Conservation (phyloP, 92 coral and sea anemone genomes). For the Phenganax stokvisi region DNA sequence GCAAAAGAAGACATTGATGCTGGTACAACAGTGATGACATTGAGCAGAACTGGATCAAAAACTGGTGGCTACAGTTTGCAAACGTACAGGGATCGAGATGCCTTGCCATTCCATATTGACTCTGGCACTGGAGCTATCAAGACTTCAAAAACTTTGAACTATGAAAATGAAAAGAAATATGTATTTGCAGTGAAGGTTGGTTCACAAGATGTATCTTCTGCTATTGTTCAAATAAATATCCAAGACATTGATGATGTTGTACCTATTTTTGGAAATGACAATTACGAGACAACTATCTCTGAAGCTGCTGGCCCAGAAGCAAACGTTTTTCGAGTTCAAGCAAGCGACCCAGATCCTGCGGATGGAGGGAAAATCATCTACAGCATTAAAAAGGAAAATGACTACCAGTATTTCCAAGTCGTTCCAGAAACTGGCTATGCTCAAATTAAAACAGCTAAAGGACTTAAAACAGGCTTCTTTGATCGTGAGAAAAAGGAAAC, state of each 20-base stretch:
- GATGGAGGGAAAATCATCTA: slow-evolving; percentile 5
- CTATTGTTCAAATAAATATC: slow-evolving; percentile 30
- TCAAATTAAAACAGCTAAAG: slow-evolving; percentile 42
- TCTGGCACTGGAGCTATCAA: slow-evolving; percentile 53
- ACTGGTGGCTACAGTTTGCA: not conserved
- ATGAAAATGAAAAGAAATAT: slow-evolving; percentile 68
- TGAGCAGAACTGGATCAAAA: not conserved
- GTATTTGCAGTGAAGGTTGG: slow-evolving; percentile 41
- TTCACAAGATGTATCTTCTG: slow-evolving; percentile 1
- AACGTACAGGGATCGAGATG: slow-evolving; percentile 15
- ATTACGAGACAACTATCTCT: slow-evolving; percentile 14
- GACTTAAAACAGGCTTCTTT: slow-evolving; percentile 40
- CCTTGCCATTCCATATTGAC: slow-evolving; percentile 7
- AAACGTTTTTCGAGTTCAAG: slow-evolving; percentile 34
- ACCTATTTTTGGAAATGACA: slow-evolving; percentile 34
- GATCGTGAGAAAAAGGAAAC: slow-evolving; percentile 59
- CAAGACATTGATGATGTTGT: slow-evolving; percentile 30
- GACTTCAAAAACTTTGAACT: slow-evolving; percentile 59
- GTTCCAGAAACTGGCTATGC: not conserved
- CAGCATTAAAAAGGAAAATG: not conserved
- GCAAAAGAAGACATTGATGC: not conserved
- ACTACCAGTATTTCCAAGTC: slow-evolving; percentile 10
- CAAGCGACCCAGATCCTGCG: slow-evolving; percentile 27
- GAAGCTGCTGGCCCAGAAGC: slow-evolving; percentile 17
- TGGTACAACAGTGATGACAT: not conserved